Base-by-base conservation (phyloP, 2,888 invertebrate genomes). In the Heliothis peltigera region DNA sequence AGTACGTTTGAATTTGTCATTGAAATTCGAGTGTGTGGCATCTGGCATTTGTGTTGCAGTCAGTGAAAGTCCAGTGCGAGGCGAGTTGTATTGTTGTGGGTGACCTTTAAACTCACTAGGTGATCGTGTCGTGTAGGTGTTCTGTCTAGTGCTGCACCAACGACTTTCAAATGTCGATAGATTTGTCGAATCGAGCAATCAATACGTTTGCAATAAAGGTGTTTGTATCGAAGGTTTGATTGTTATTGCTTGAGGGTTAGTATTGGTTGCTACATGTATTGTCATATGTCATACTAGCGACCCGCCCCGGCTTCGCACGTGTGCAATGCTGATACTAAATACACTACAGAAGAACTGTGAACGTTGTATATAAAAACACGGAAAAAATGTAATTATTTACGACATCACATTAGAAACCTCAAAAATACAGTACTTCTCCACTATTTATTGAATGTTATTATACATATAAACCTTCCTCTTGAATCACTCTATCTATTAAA, bases 71-170 rank as follows among this genome's bases (percentile, higher is more conserved):
- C 55, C 35, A 51, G n/a, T 22, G 49, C 55, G 39, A 42, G 46
- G 47, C 59, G 28, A 59, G 35, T 47, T 39, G 71, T 60, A 75
- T 75, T 70, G 70, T 73, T 53, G 39, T 32, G 46, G 10, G 49
- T 73, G 73, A 73, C 73, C 73, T 73, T 70, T 73, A 64, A 49
- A 60, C 71, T 70, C 53, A 47, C 39, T 35, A 18, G 32, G 43
- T 19, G 10, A n/a, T 39, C 39, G 39, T 15, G 19, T 47, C 35
- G 43, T 19, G 43, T 49, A 28, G 35, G 25, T 28, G 43, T 47
- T 19, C 35, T 21, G 22, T 25, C 43, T 58, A 51, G 10, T 35
- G 25, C 22, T 22, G 17, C 28, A 22, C 17, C n/a, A 52, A 43
- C 39, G 28, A 47, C 43, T 22, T 67, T 60, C 17, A 62, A 46